Conservation (phyloP, 92 coral and sea anemone species). For the Epizoanthus fatuus region DNA sequence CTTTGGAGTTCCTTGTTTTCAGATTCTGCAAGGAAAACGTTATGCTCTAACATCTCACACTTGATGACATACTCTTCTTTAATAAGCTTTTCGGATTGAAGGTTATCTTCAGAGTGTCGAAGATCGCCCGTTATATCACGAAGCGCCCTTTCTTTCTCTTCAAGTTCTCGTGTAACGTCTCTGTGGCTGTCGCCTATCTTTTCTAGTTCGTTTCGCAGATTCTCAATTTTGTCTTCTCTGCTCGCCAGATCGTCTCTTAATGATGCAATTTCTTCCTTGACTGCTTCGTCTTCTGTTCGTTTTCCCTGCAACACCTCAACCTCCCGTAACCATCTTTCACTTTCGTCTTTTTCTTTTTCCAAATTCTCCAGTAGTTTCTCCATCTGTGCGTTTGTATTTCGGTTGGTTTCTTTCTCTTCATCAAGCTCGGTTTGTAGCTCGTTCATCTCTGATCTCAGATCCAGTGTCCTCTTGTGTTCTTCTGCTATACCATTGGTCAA, state of each 20-base stretch:
- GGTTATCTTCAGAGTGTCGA: constrained; percentile 66
- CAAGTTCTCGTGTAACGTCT: neutral
- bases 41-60: constrained; percentile 81
- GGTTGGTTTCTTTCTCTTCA: constrained; percentile 64
- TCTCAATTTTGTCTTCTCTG: constrained; percentile 62
- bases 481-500: constrained; percentile 73
- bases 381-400: constrained; percentile 53
- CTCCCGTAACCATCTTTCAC: constrained; percentile 70
- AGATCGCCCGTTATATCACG: constrained; percentile 51
- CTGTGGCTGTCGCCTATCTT: constrained; percentile 9
- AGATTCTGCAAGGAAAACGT: constrained; percentile 66
- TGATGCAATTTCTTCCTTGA: constrained; percentile 33
- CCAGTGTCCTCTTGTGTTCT: constrained; percentile 71
- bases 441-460: constrained; percentile 71
- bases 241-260: constrained; percentile 38
- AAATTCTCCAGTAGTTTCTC: constrained; percentile 67
- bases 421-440: constrained; percentile 72
- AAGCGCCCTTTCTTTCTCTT: constrained; percentile 14
- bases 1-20: constrained; percentile 65
- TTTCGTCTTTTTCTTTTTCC: constrained; percentile 65
- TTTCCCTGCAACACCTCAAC: constrained; percentile 69
- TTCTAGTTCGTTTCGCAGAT: constrained; percentile 26
- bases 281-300: constrained; percentile 61
- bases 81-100: constrained; percentile 77
- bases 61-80: constrained; percentile 77